Evolutionary conservation across 2,888 invertebrate genomes (phyloP), one percentile per base, ranked within the genome.

Genomic region (Melipona bicolor): DNA sequence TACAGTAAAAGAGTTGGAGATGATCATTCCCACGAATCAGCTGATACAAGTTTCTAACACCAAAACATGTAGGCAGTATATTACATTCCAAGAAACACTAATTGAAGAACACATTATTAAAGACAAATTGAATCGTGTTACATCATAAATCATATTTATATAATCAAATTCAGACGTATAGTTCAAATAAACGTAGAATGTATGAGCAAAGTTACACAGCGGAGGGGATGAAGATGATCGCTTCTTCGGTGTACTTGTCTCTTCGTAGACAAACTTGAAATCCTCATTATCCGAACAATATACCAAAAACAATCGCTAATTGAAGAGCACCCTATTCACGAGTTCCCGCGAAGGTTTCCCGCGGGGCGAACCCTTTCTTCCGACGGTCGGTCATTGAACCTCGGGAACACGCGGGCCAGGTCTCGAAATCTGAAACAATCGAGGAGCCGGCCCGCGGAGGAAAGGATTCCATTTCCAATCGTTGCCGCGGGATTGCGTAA

Each of bases 401-500:
- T 50, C 27, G n/a, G 19, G 27, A 68, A 50, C 54, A 11, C 3
- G 11, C 13, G 13, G 15, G 50, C 19, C 4, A 21, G 36, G 17
- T 59, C 21, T n/a, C 5, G 13, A 52, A 74, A 64, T 67, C 54
- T 11, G 54, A 65, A 54, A 75, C 52, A 75, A 65, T 65, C 65
- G 43, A 67, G 65, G 32, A 32, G 43, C 54, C 0, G 15, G 17
- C 3, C 9, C 50, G n/a, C 49, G 24, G n/a, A 19, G 49, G 32
- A 52, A 77, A 27, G 52, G 32, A 52, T 77, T 62, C 24, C 61
- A 62, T 61, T 77, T 52, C 27, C 52, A 70, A 70, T 77, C 52
- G 50, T 50, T 21, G n/a, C 70, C 52, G 43, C 52, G 17, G 43
- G 43, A 27, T 68, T 32, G 77, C 72, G 43, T 43, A 71, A 67